Base-by-base conservation (phyloP, 2,888 invertebrate species). In the Volucella bombylans region DNA sequence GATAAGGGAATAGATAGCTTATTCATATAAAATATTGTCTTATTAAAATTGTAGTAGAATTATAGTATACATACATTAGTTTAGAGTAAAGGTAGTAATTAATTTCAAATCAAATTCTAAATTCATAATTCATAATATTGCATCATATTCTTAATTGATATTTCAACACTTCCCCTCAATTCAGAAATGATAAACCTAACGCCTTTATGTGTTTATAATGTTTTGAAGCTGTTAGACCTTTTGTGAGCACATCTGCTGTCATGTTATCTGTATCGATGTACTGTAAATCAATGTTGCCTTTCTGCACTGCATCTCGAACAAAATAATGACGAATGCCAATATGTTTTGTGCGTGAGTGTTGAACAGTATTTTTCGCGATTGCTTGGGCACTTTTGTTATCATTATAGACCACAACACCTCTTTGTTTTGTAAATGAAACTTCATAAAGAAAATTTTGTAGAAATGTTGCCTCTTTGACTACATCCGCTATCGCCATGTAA, bases 381-480 rank as follows among this genome's bases (percentile, higher is more conserved):
- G 50, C 45, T 39, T 52, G 41, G 23, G 52, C 47, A 38, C 38
- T 45, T 47, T 31, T 68, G 45, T 68, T 68, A n/a, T 68, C 55
- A 31, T 68, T 55, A 23, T 55, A 68, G 23, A 68, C 31, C n/a
- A 31, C 43, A 1, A 68, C 15, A 54, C 55, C 54, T 14, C 45
- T 55, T 18, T 68, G 1, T 1, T 68, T 11, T 31, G 47, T 38
- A 68, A 55, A 45, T 0, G 39, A 11, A 68, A 15, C 47, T 57
- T 55, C 68, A 55, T 31, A 23, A 8, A 47, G 41, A 69, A 55
- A 57, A 11, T 57, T 57, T 57, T 57, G 43, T 18, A 69, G 68
- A 55, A 15, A 69, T 39, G 47, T 31, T 57, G 57, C 54, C 39
- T 69, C 57, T 47, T 69, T 55, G 23, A 39, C 68, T 47, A 47